Evolutionary conservation across 2,797 vertebrate species (phyloP).

Genomic region (Babyrousa celebensis): DNA sequence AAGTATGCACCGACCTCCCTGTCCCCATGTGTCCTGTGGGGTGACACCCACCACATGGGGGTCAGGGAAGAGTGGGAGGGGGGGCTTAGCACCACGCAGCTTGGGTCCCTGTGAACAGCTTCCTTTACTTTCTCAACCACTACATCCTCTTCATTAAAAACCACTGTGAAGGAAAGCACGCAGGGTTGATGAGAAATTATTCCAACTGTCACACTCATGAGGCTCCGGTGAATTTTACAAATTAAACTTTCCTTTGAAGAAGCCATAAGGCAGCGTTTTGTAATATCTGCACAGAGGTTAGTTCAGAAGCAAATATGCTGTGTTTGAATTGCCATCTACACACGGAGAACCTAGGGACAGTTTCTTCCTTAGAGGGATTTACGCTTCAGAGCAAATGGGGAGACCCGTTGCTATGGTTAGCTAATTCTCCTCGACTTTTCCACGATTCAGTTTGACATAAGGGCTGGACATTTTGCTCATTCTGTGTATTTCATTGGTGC

Average conservation of each 20-base stretch:
- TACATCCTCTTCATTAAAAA: slow-evolving; percentile 10
- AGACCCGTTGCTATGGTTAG: slow-evolving; percentile 79
- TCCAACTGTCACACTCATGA: neutral
- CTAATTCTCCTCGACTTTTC: slow-evolving; percentile 81
- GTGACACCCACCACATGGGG: neutral
- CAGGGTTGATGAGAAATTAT: slow-evolving; percentile 21
- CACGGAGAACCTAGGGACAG: neutral
- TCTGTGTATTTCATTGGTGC: neutral
- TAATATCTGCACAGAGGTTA: slow-evolving; percentile 44
- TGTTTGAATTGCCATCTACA: neutral
- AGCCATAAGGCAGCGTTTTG: neutral
- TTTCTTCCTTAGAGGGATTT: slow-evolving; percentile 25
- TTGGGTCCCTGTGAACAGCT: neutral
- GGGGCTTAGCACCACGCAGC: neutral
- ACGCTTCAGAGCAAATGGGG: slow-evolving; percentile 61
- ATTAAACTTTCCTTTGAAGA: neutral
- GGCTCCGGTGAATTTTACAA: neutral
- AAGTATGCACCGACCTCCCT: neutral
- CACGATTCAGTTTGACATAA: slow-evolving; percentile 77
- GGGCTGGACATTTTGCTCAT: slow-evolving; percentile 60
- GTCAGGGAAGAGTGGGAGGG: fast-evolving
- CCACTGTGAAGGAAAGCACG: neutral
- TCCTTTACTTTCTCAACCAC: neutral
- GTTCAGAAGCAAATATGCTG: neutral
- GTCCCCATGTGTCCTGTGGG: neutral